Percentiles rank a stretch among this genome's conserved stretches.
phyloP scores from a whole-genome alignment of 1,140 invertebrate species.

The Maniola jurtina region DNA sequence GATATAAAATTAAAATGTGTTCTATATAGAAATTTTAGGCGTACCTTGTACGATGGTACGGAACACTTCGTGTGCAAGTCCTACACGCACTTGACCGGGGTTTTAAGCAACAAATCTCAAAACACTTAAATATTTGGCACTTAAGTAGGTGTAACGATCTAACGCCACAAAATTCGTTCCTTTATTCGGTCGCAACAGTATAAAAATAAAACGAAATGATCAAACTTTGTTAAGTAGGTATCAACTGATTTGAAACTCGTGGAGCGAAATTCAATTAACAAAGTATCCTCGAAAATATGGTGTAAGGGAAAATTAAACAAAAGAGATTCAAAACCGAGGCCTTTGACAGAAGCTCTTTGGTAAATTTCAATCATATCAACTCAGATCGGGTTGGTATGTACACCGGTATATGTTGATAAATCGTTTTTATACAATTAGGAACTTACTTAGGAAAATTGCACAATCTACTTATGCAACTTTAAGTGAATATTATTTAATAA shows the following conservation, averaged over 20 bases:
- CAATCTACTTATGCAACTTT: background rate
- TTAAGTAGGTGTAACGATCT: background rate
- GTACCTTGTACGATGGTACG: no score
- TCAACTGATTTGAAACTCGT: slow-evolving; percentile 3
- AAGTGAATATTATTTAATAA: background rate
- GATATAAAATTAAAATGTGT: no score
- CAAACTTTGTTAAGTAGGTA: background rate
- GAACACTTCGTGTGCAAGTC: no score
- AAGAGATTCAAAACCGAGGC: slow-evolving; percentile 7
- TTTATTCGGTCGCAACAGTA: background rate
- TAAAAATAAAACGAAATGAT: background rate
- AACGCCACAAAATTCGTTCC: background rate
- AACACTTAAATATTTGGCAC: no score
- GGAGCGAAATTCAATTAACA: slow-evolving; percentile 7
- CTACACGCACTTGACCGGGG: no score
- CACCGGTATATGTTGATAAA: slow-evolving; percentile 1
- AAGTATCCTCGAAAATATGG: slow-evolving; percentile 11
- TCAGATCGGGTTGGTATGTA: slow-evolving; percentile 7
- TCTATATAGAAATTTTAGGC: no score
- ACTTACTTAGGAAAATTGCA: background rate
- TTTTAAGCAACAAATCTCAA: no score
- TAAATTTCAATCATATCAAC: slow-evolving; percentile 15
- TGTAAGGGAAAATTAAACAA: slow-evolving; percentile 7
- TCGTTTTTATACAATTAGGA: background rate
- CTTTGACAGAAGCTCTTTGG: slow-evolving; percentile 15